Base-by-base conservation (phyloP, 2,888 invertebrate species). In the Eupithecia inturbata region DNA sequence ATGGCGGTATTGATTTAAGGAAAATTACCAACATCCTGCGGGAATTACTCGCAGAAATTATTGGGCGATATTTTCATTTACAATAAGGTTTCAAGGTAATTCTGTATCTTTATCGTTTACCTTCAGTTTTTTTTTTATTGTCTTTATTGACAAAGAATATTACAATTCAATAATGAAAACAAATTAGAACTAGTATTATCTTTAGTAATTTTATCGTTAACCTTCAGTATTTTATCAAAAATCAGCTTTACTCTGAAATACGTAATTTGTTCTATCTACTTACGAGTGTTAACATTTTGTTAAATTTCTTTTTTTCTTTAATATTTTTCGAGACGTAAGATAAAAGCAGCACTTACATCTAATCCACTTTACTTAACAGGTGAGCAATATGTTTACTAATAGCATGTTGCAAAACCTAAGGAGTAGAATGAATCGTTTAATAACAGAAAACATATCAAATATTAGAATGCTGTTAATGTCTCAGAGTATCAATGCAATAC, bases 1-100 rank as follows among this genome's bases (percentile, higher is more conserved):
- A 64, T n/a, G 31, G 28, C 57, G 57, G 39, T 75, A 75, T 75
- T 72, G 68, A 72, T 72, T 72, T 39, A 70, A 67, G 74, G 33
- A 66, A 36, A 66, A 26, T 66, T 12, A 12, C n/a, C 12, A 10
- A 16, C 36, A 31, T 22, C n/a, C 63, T n/a, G 63, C 26, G 22
- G 57, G 14, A 57, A 57, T 53, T 22, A 26, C 12, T 26, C 12
- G 12, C 3, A 53, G 12, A 16, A 22, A 49, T 49, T 53, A 57
- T 26, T 10, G 14, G 22, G 26, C 12, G 12, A 57, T 12, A 26
- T 57, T 57, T 26, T 26, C 10, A 4, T 22, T 57, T 22, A 1
- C 10, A 22, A 53, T 4, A 5, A 12, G 26, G 12, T 57, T 26
- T 53, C 49, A 53, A 45, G 53, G 10, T 53, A 53, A 26, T 14